Conservation (phyloP, 2,888 invertebrate genomes). For the Aricia artaxerxes region DNA sequence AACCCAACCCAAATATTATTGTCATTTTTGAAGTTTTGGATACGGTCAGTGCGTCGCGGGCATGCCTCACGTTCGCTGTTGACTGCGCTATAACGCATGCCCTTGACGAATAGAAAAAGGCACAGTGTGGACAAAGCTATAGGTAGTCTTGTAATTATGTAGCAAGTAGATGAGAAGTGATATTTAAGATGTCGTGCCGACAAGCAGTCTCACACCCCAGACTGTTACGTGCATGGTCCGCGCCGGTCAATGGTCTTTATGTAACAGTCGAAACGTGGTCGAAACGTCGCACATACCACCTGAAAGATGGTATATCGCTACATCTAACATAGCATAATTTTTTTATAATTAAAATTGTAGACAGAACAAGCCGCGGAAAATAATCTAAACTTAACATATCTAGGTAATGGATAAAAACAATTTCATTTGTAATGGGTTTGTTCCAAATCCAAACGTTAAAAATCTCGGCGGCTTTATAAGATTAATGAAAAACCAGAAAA, state of each 20-base stretch:
- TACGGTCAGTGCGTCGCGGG: no score
- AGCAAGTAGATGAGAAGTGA: neutral
- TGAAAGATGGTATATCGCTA: neutral
- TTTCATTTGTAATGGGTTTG: no score
- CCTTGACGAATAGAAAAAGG: no score
- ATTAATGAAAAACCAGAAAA: neutral
- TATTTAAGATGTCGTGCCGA: conserved; percentile 36
- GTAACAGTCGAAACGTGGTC: conserved; percentile 33
- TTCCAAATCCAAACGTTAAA: no score
- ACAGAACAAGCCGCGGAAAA: neutral
- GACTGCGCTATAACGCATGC: no score
- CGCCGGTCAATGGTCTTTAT: conserved; percentile 39
- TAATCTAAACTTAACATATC: no score
- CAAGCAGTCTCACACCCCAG: conserved; percentile 56
- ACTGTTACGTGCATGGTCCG: conserved; percentile 47
- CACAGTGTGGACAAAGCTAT: no score
- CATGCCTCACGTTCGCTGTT: no score
- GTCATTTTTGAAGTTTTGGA: no score
- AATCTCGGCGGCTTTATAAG: neutral
- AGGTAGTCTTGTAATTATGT: neutral
- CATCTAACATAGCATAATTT: neutral
- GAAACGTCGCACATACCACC: neutral
- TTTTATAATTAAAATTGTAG: neutral
- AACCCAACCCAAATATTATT: no score
- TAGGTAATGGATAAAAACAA: no score